Percentiles rank a stretch among this genome's conserved stretches.
These are phyloP conservation scores for Drosophila longiperda DNA, from an alignment of 2,888 invertebrate species.

Conservation along the genomic window DNA sequence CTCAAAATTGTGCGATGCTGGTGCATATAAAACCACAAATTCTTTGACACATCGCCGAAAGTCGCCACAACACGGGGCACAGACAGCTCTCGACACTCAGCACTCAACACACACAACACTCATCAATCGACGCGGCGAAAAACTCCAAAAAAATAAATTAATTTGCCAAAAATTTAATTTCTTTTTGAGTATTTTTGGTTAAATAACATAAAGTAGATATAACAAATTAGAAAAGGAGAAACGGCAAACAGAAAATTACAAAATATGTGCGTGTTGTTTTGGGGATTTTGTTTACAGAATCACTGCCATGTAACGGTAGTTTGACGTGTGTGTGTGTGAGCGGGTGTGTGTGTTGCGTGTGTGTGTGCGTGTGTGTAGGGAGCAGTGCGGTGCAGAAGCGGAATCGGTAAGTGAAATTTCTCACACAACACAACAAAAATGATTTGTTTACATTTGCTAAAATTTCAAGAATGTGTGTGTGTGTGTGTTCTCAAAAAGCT, in stretches of 20 bases:
- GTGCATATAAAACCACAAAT: conserved; percentile 32
- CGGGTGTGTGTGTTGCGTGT: conserved; percentile 7
- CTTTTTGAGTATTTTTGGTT: conserved; percentile 1
- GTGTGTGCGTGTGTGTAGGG: conserved; percentile 7
- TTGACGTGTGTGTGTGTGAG: conserved; percentile 18
- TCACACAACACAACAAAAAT: conserved; percentile 43
- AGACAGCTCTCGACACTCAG: conserved; percentile 22
- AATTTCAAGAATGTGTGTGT: conserved; percentile 15
- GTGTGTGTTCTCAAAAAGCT: conserved; percentile 28
- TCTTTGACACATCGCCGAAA: conserved; percentile 26
- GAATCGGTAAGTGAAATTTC: conserved; percentile 69
- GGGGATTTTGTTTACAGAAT: conserved; percentile 47
- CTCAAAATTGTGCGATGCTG: conserved; percentile 51
- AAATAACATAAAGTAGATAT: conserved; percentile 13
- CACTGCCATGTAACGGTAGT: conserved; percentile 52
- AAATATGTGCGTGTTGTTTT: conserved; percentile 22
- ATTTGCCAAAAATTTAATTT: conserved; percentile 9
- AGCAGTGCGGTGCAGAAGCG: conserved; percentile 56
- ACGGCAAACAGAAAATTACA: not conserved
- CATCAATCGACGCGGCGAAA: conserved; percentile 12
- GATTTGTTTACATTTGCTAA: conserved; percentile 71
- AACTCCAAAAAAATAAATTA: conserved; percentile 6
- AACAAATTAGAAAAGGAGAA: not conserved
- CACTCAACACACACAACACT: conserved; percentile 20
- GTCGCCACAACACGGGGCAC: conserved; percentile 38